These are phyloP conservation scores for Allobates femoralis DNA, from an alignment of 2,797 vertebrate genomes.

Conservation along the genomic window DNA sequence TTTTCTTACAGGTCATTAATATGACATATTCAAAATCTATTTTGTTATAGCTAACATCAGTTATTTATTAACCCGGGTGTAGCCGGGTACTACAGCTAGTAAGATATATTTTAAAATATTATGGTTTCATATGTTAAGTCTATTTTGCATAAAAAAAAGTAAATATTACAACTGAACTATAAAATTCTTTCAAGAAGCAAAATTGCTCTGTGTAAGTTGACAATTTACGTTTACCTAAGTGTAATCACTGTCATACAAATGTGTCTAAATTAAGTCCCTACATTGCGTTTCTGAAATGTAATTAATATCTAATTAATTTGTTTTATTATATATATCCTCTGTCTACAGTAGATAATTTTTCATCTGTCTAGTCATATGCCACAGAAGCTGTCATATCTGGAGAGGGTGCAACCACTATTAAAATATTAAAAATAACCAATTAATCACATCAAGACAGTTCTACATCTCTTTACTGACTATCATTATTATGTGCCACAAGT, in stretches of 20 bases:
- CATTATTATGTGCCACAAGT: background rate
- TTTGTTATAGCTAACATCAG: too few species aligned
- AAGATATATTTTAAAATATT: too few species aligned
- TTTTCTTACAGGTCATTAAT: too few species aligned
- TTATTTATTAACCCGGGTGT: too few species aligned
- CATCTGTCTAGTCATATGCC: background rate
- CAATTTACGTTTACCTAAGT: constrained; percentile 7
- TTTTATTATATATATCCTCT: background rate
- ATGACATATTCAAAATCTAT: too few species aligned
- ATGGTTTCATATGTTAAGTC: too few species aligned
- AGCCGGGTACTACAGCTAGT: too few species aligned
- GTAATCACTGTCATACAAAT: background rate
- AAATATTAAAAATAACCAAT: background rate
- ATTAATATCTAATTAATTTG: constrained; percentile 3
- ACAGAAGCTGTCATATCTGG: background rate
- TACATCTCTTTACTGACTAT: background rate
- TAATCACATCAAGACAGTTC: background rate
- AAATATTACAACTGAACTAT: background rate
- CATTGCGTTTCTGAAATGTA: constrained; percentile 2
- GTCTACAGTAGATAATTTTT: background rate
- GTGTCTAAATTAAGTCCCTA: background rate
- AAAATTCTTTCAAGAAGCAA: background rate
- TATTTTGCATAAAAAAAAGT: too few species aligned
- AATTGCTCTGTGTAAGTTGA: background rate
- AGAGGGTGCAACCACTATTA: background rate